Evolutionary conservation across 2,113 vertebrate species (phyloP).

Genomic region (Centrocercus urophasianus): DNA sequence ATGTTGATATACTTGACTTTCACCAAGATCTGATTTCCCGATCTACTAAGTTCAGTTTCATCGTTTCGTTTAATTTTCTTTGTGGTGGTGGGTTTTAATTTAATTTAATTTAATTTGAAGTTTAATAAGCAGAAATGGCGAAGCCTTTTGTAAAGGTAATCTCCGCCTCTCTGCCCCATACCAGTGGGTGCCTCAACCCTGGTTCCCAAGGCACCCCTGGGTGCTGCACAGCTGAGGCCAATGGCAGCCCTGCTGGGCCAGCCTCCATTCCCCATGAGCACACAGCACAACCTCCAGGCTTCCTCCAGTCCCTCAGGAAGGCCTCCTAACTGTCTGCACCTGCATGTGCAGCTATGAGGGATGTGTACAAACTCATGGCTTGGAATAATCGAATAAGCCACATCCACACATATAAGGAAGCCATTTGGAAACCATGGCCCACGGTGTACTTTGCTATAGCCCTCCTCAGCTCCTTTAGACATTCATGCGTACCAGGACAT

Average conservation of each 20-base stretch:
- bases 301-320: neutral
- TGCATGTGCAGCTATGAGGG: neutral
- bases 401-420: neutral
- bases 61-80: neutral
- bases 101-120: neutral
- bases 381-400: neutral
- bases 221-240: neutral
- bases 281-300: neutral
- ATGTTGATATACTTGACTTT: neutral
- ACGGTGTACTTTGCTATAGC: neutral
- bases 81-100: neutral
- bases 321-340: fast-evolving
- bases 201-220: fast-evolving
- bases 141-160: neutral
- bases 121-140: neutral
- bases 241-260: neutral
- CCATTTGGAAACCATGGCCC: neutral
- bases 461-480: neutral
- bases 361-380: neutral
- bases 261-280: neutral
- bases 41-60: neutral
- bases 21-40: neutral
- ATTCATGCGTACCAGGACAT: neutral
- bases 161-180: neutral
- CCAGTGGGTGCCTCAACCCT: neutral